These are phyloP conservation scores for Pollenia labialis DNA, from an alignment of 2,888 invertebrate species.

Conservation along the genomic window DNA sequence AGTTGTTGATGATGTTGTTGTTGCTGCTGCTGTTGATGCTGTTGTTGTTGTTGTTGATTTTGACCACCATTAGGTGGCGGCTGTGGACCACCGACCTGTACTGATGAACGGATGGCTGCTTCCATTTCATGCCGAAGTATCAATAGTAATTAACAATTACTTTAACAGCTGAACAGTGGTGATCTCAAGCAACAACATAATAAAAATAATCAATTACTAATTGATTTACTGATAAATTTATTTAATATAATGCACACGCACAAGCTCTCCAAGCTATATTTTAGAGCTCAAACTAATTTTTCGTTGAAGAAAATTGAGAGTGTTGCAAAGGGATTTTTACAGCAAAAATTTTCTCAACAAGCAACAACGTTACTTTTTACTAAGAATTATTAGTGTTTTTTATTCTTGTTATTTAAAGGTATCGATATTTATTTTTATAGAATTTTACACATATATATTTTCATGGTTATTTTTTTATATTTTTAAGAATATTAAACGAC, in stretches of 20 bases:
- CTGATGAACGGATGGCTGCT: constrained; percentile 85
- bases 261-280: not conserved
- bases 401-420: not conserved
- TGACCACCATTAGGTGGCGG: constrained; percentile 82
- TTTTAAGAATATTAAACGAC: constrained; percentile 29
- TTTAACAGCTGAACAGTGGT: constrained; percentile 57
- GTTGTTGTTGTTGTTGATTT: constrained; percentile 80
- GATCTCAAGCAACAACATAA: constrained; percentile 19
- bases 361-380: not conserved
- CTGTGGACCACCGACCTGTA: constrained; percentile 85
- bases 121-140: constrained; percentile 85
- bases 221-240: not conserved
- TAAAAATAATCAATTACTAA: not conserved
- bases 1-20: constrained; percentile 72
- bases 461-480: constrained; percentile 17
- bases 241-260: not conserved
- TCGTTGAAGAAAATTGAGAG: too few relatives aligned
- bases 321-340: too few relatives aligned
- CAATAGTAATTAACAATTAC: constrained; percentile 63
- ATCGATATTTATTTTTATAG: not conserved
- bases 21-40: constrained; percentile 76
- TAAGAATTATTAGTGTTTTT: not conserved
- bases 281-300: too few relatives aligned
- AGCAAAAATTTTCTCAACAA: not conserved
- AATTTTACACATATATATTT: constrained; percentile 10